phyloP scores from a whole-genome alignment of 2,113 vertebrate species.

The Camelus bactrianus region DNA sequence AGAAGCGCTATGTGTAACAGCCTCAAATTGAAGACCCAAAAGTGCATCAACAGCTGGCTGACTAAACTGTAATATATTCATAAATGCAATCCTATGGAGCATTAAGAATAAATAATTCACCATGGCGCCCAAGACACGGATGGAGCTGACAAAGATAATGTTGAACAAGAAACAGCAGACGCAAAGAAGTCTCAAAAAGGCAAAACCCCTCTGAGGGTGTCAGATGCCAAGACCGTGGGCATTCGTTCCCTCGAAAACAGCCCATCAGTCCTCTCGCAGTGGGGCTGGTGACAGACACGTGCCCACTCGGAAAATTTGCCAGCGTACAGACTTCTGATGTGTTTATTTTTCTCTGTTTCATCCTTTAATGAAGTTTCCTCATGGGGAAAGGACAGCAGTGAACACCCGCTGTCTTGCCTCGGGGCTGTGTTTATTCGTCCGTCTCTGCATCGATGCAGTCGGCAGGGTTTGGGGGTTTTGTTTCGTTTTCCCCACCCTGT shows the following conservation, averaged over 20 bases:
- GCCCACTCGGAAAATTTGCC: background rate
- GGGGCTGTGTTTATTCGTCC: background rate
- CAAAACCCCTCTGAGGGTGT: background rate
- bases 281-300: accelerated
- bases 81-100: background rate
- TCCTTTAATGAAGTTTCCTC: background rate
- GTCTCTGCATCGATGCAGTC: accelerated
- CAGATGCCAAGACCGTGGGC: too few relatives aligned
- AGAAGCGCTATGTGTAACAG: background rate
- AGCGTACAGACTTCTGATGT: background rate
- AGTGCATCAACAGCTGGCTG: background rate
- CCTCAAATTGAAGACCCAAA: background rate
- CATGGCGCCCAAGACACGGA: background rate
- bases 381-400: background rate
- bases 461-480: too few relatives aligned
- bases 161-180: background rate
- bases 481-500: too few relatives aligned
- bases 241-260: background rate
- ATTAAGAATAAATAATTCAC: background rate
- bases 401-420: background rate
- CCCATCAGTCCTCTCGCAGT: background rate
- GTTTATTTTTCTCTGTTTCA: background rate
- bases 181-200: background rate
- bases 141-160: background rate
- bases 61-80: background rate